A percentile compares a stretch with the other conserved stretches of the same genome.
These are phyloP conservation scores for Agonopterix alstromeriana DNA, from an alignment of 2,888 invertebrate genomes.

Conservation along the genomic window DNA sequence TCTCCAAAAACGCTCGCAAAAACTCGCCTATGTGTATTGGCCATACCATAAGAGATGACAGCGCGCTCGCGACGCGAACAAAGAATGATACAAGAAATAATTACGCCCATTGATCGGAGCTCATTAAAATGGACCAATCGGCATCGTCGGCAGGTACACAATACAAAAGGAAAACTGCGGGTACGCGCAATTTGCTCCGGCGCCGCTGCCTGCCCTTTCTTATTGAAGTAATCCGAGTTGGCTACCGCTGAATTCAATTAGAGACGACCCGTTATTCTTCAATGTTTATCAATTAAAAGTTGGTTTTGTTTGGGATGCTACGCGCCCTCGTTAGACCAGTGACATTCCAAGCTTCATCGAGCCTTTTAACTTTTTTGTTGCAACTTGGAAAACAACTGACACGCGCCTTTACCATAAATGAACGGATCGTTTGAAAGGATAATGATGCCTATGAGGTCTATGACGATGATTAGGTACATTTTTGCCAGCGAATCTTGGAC, in stretches of 20 bases:
- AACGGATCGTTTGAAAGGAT: no score
- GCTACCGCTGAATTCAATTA: slow-evolving; percentile 59
- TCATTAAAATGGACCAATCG: slow-evolving; percentile 69
- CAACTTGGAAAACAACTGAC: no score
- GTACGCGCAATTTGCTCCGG: slow-evolving; percentile 62
- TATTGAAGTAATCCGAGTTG: slow-evolving; percentile 56
- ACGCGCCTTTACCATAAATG: no score
- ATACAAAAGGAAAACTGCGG: slow-evolving; percentile 51
- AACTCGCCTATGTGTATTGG: slow-evolving; percentile 24
- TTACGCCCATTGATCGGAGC: slow-evolving; percentile 73
- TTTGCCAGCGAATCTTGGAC: no score
- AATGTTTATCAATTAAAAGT: slow-evolving; percentile 45
- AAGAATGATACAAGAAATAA: slow-evolving; percentile 71
- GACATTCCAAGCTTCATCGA: slow-evolving; percentile 2
- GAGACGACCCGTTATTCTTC: slow-evolving; percentile 42
- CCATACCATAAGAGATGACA: slow-evolving; percentile 52
- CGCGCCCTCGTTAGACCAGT: slow-evolving; percentile 22
- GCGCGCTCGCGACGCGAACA: slow-evolving; percentile 49
- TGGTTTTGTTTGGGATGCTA: slow-evolving; percentile 21
- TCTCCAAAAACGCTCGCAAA: slow-evolving; percentile 58
- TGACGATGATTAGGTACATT: no score
- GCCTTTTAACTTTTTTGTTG: neutral
- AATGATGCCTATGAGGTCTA: no score
- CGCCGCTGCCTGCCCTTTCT: slow-evolving; percentile 59
- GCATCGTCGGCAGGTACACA: slow-evolving; percentile 29